Evolutionary conservation across 2,113 vertebrate species (phyloP).

Genomic region (Campylomormyrus tamandua): DNA sequence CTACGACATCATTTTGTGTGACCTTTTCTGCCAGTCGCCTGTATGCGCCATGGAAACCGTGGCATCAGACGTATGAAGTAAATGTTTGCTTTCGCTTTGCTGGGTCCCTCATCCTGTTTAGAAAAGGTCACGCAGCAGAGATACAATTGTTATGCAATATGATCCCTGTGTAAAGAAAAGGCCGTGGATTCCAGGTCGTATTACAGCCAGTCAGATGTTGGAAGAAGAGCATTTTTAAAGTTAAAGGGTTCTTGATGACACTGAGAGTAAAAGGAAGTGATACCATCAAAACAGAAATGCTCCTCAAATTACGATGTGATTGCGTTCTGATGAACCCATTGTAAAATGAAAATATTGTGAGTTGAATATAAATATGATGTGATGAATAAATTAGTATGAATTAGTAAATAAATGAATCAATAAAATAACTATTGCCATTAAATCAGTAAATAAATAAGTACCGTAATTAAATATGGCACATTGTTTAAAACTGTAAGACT

Average conservation of each 20-base stretch:
- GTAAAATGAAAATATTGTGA: not conserved
- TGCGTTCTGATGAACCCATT: not conserved
- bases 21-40: not conserved
- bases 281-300: not conserved
- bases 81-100: slow-evolving; percentile 1
- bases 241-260: not conserved
- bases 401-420: not conserved
- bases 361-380: not conserved
- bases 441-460: not conserved
- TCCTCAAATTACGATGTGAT: not conserved
- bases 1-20: not conserved
- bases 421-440: not conserved
- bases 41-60: not conserved
- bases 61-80: not conserved
- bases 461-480: not conserved
- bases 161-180: not conserved
- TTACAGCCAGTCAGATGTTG: not conserved
- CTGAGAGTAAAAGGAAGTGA: not conserved
- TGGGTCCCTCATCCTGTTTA: not conserved
- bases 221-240: not conserved
- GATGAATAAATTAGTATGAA: not conserved
- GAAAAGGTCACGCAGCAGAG: not conserved
- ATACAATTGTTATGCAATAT: not conserved
- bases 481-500: not conserved
- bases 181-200: not conserved